These are phyloP conservation scores for Scaptomyza pallida DNA, from an alignment of 1,140 invertebrate species.

Conservation along the genomic window DNA sequence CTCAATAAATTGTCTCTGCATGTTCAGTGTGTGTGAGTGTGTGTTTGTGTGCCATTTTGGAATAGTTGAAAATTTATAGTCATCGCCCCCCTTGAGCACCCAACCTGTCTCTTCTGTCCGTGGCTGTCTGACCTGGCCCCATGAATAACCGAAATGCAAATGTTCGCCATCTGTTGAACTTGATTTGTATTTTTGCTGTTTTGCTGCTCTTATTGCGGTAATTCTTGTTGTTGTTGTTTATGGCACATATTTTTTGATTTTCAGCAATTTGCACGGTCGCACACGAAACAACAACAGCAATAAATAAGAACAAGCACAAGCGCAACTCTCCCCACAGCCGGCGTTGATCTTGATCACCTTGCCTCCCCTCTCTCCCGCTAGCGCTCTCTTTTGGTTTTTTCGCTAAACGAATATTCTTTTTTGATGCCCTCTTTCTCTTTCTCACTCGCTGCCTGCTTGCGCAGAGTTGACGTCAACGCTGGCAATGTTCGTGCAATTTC, in stretches of 20 bases:
- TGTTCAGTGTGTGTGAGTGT: neutral
- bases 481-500: conserved; percentile 60
- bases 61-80: conserved; percentile 48
- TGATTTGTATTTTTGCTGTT: conserved; percentile 42
- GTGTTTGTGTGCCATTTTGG: conserved; percentile 29
- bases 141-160: conserved; percentile 48
- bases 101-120: conserved; percentile 10
- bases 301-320: conserved; percentile 6
- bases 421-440: conserved; percentile 1
- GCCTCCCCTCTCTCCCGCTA: conserved; percentile 7
- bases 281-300: conserved; percentile 20
- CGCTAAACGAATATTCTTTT: neutral
- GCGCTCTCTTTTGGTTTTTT: conserved; percentile 15
- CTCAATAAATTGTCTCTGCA: conserved; percentile 59
- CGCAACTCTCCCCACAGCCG: conserved; percentile 17
- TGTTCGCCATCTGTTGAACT: conserved; percentile 67
- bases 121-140: conserved; percentile 15
- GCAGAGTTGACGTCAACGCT: conserved; percentile 48
- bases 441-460: neutral
- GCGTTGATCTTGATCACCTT: conserved; percentile 33
- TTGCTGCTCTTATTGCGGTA: neutral
- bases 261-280: conserved; percentile 40
- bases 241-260: conserved; percentile 45
- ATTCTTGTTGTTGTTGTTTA: conserved; percentile 29
- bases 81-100: neutral